These are phyloP conservation scores for Vicugna pacos DNA, from an alignment of 2,113 vertebrate species.

Conservation along the genomic window DNA sequence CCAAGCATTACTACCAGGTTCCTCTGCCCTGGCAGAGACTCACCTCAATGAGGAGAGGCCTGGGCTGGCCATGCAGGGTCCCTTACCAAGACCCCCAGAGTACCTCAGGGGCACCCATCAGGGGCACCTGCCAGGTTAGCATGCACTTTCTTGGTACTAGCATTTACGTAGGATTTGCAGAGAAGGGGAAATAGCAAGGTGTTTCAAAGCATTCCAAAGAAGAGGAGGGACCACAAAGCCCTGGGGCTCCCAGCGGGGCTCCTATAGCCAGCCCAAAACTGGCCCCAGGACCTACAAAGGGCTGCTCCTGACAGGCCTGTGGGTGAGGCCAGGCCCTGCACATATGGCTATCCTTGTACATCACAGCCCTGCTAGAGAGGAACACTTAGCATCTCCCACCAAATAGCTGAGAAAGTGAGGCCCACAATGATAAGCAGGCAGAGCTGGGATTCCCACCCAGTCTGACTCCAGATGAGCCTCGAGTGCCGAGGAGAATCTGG, in stretches of 20 bases:
- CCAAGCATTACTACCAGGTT: neutral
- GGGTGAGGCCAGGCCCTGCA: neutral
- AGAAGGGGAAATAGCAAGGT: neutral
- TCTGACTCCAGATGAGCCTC: neutral
- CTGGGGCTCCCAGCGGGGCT: neutral
- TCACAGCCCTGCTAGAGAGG: neutral
- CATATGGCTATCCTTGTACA: accelerated
- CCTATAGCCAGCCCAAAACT: neutral
- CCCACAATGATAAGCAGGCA: neutral
- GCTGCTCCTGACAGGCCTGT: neutral
- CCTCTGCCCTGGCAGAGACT: neutral
- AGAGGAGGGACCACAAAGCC: neutral
- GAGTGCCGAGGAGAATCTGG: neutral
- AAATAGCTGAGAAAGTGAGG: neutral
- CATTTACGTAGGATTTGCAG: conserved; percentile 6
- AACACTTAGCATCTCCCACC: neutral
- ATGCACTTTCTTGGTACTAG: neutral
- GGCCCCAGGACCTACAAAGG: neutral
- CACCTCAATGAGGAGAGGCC: neutral
- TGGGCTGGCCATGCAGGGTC: neutral
- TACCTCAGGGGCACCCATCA: neutral
- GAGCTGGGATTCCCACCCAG: neutral
- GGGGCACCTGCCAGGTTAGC: neutral
- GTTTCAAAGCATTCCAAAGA: conserved; percentile 29
- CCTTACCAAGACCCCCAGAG: neutral